Evolutionary conservation across 37 sponge, comb jelly and placozoan species (phyloP).

Genomic region (Cliona cf. orientalis): DNA sequence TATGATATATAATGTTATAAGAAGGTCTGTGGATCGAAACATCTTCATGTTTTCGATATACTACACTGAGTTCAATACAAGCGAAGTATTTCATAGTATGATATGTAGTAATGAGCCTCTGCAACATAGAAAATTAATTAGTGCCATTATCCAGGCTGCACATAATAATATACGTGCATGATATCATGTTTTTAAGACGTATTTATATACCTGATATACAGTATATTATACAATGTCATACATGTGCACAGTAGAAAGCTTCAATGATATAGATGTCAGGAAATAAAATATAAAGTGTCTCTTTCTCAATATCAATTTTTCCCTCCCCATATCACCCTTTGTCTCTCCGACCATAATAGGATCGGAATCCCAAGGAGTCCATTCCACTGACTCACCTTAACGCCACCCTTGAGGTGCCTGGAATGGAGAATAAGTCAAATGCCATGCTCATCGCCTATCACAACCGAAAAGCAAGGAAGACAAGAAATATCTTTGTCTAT

Average conservation of each 20-base stretch:
- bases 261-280: slow-evolving; percentile 10
- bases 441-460: slow-evolving; percentile 63
- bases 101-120: too few relatives aligned
- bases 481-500: slow-evolving; percentile 76
- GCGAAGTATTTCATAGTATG: too few relatives aligned
- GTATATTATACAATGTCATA: not conserved
- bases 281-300: not conserved
- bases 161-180: too few relatives aligned
- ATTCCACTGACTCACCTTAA: slow-evolving; percentile 59
- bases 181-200: too few relatives aligned
- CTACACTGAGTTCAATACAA: too few relatives aligned
- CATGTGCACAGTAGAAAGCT: slow-evolving; percentile 1
- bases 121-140: too few relatives aligned
- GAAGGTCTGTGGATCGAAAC: too few relatives aligned
- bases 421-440: slow-evolving; percentile 49
- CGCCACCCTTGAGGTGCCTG: slow-evolving; percentile 48
- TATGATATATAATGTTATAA: too few relatives aligned
- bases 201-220: too few relatives aligned
- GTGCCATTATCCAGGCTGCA: too few relatives aligned
- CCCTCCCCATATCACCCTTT: not conserved
- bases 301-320: not conserved
- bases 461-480: slow-evolving; percentile 40
- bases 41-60: too few relatives aligned
- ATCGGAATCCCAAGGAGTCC: slow-evolving; percentile 48
- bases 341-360: too few relatives aligned